Base-by-base conservation (phyloP, 2,888 invertebrate species). In the Pheosia tremula region DNA sequence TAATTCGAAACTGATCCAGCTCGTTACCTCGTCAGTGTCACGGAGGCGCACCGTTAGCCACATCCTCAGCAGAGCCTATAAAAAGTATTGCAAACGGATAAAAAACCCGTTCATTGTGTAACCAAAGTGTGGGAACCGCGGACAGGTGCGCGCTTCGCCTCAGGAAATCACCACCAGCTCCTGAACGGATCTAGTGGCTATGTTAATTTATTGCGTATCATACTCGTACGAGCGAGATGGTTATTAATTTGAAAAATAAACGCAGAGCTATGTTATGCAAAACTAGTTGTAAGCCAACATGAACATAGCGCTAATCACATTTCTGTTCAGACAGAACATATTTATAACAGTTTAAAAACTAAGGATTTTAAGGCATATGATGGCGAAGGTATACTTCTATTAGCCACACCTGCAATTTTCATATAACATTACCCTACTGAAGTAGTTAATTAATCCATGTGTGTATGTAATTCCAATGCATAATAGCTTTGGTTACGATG, bases 81-180 rank as follows among this genome's bases (percentile, higher is more conserved):
- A 86, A 82, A 84, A 84, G 79, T 82, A 84, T 87, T 81, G 88
- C 86, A 74, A 84, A 84, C 83, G 84, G 82, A 88, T 86, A 90
- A 89, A 87, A 90, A 89, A 81, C 85, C 78, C 74, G 87, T 85
- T 88, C 86, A 86, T 88, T 88, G 88, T 87, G 84, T 85, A 87
- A 88, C 81, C 58, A 78, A 80, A 82, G 86, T 88, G 89, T 89
- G 90, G 89, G 90, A 91, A 90, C 83, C 65, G 56, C 63, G 74
- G 79, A 84, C 90, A 91, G 90, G 90, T 91, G 91, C 83, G 77
- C 66, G 75, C 73, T 67, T 74, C 61, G 84, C 81, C 83, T 84
- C 80, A 85, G 88, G 88, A 89, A 89, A 88, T 88, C 89, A 81
- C 81, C 79, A 84, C 82, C 80, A 78, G 85, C 87, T 88, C 79